Conservation (phyloP, 1,140 invertebrate species). For the Lethrus apterus region DNA sequence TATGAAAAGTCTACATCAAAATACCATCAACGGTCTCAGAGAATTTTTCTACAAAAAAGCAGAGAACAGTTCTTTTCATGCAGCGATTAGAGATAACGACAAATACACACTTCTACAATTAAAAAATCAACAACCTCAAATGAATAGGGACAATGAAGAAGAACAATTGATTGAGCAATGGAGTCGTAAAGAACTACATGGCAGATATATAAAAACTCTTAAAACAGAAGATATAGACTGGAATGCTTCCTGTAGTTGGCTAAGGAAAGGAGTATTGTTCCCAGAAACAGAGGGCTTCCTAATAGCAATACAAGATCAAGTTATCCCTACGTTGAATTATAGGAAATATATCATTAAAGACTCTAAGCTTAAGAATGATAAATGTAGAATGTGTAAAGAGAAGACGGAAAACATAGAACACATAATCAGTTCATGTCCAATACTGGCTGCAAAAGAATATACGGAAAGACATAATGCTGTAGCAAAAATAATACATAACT, state of each 20-base stretch:
- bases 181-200: neutral
- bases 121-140: neutral
- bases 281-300: constrained; percentile 3
- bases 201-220: neutral
- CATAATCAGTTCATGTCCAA: neutral
- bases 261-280: neutral
- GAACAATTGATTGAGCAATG: neutral
- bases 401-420: neutral
- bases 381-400: constrained; percentile 1
- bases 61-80: neutral
- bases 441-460: neutral
- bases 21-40: neutral
- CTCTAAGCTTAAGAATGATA: neutral
- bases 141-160: neutral
- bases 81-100: neutral
- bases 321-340: neutral
- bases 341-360: constrained; percentile 1
- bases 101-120: neutral
- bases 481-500: constrained; percentile 1
- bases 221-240: neutral
- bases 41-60: neutral
- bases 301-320: constrained; percentile 1
- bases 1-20: neutral
- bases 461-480: neutral
- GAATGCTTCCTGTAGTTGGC: neutral